phyloP scores from a whole-genome alignment of 1,140 invertebrate species.

The Panagrolaimus sp. region DNA sequence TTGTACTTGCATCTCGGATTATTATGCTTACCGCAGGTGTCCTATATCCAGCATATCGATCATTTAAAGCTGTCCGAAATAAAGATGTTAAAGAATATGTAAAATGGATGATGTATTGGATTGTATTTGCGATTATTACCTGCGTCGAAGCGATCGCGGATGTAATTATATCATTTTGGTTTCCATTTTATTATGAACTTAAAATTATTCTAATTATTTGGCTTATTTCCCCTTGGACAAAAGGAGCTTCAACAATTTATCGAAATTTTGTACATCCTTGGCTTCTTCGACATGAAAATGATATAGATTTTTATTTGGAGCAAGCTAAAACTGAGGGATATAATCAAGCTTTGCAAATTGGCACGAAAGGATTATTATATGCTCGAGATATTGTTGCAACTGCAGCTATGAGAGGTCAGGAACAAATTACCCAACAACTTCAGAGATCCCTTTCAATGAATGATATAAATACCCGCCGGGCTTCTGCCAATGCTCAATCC shows the following conservation, averaged over 20 bases:
- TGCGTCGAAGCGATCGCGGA: constrained; percentile 90
- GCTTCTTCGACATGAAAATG: background rate
- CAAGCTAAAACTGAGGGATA: constrained; percentile 12
- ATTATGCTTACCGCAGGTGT: constrained; percentile 67
- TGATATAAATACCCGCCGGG: background rate
- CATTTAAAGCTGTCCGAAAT: constrained; percentile 93
- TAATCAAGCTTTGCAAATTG: constrained; percentile 5
- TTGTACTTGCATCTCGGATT: constrained; percentile 37
- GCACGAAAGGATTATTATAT: background rate
- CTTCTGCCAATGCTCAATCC: background rate
- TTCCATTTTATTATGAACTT: constrained; percentile 97
- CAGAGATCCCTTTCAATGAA: background rate
- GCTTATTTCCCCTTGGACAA: constrained; percentile 88
- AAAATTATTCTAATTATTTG: constrained; percentile 93
- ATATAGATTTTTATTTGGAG: constrained; percentile 12
- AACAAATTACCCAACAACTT: constrained; percentile 18
- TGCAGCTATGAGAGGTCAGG: constrained; percentile 11
- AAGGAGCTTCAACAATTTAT: constrained; percentile 62
- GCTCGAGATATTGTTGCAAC: constrained; percentile 12
- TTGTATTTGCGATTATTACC: constrained; percentile 93
- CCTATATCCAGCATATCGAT: constrained; percentile 93
- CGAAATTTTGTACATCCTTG: constrained; percentile 12
- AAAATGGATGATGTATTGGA: constrained; percentile 99
- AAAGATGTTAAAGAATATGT: constrained; percentile 99
- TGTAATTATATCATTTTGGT: constrained; percentile 83